Base-by-base conservation (phyloP, 2,888 invertebrate genomes). In the Anoplius nigerrimus region DNA sequence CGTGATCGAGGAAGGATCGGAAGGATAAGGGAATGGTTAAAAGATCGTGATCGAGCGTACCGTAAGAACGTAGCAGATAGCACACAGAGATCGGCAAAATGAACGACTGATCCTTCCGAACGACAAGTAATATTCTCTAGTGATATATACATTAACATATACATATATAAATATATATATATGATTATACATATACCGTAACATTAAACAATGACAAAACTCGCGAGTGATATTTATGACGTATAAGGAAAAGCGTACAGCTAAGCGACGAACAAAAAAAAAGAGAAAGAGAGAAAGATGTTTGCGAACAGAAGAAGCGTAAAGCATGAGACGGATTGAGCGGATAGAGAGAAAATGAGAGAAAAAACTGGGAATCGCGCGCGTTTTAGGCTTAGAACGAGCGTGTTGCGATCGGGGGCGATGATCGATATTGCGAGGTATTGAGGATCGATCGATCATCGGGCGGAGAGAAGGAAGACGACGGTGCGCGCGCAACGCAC, bases 71-170 rank as follows among this genome's bases (percentile, higher is more conserved):
- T 21, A 56, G 16, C 21, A 13, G 56, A n/a, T 42, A 16, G n/a
- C n/a, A n/a, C n/a, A n/a, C n/a, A n/a, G n/a, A n/a, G n/a, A n/a
- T n/a, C n/a, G n/a, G n/a, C n/a, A n/a, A n/a, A 46, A 54, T 51
- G 42, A 59, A 34, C 53, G 57, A 22, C 16, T 43, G 54, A 21
- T 64, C 46, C 60, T 75, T 72, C 66, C 74, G 65, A 75, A 78
- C 75, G 75, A 83, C 74, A 80, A 84, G 78, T 82, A 83, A 84
- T 84, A 83, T 81, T 75, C 79, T 79, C 75, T 83, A 83, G 83
- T 80, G 83, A 82, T 82, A 80, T 71, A 73, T 57, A 74, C 71
- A 59, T 71, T 68, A 68, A 70, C 62, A 74, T 69, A 65, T 52
- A 48, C 16, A 66, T 48, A 61, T 58, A 34, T 43, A 66, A 62